Percentiles rank a stretch among this genome's conserved stretches.
Conservation (phyloP, 1,140 invertebrate genomes). For the Drosophila arizonae region DNA sequence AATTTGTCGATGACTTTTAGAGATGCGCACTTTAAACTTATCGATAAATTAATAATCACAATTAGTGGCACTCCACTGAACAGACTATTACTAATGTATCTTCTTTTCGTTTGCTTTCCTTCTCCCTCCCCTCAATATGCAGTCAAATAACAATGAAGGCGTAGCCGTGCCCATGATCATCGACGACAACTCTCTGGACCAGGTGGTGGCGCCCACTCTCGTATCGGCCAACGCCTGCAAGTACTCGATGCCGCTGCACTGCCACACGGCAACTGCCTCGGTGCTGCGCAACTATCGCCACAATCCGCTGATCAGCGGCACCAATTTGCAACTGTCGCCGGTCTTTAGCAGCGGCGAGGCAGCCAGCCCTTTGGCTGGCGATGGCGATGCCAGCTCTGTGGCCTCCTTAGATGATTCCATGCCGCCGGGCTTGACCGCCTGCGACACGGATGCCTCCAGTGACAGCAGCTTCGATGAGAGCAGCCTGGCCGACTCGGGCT, state of each 20-base stretch:
- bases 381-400: conserved; percentile 46
- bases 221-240: conserved; percentile 8
- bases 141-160: conserved; percentile 24
- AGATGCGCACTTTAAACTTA: not conserved
- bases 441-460: conserved; percentile 67
- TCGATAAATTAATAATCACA: conserved; percentile 12
- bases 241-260: conserved; percentile 55
- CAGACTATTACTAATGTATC: conserved; percentile 23
- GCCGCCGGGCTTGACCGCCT: conserved; percentile 65
- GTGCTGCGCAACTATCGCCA: conserved; percentile 70
- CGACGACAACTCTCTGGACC: conserved; percentile 61
- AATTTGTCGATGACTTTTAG: not conserved
- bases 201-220: not conserved
- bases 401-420: conserved; percentile 65
- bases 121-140: conserved; percentile 13
- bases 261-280: conserved; percentile 55
- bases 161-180: conserved; percentile 49
- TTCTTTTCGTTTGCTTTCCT: conserved; percentile 14
- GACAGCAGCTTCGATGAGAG: conserved; percentile 78
- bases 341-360: conserved; percentile 36
- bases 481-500: conserved; percentile 34
- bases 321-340: conserved; percentile 69
- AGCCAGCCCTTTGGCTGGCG: not conserved
- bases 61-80: not conserved
- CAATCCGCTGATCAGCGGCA: conserved; percentile 78